These are phyloP conservation scores for Momotus momota DNA, from an alignment of 2,797 vertebrate species.

Conservation along the genomic window DNA sequence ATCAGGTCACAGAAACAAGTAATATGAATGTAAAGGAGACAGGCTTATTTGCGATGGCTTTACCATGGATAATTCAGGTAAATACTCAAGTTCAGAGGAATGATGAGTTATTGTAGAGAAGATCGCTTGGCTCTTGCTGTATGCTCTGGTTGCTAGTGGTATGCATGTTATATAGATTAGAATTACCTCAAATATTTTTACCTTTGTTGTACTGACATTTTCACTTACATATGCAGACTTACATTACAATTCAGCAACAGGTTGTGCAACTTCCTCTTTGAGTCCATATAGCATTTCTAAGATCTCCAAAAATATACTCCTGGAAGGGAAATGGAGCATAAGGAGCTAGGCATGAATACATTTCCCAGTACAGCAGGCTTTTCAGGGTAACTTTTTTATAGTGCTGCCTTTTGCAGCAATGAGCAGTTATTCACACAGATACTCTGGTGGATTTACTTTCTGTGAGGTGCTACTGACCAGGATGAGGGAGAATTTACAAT, in stretches of 20 bases:
- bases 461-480: neutral
- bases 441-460: neutral
- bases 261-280: neutral
- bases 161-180: neutral
- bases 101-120: neutral
- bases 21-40: neutral
- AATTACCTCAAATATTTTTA: neutral
- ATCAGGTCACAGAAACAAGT: neutral
- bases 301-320: neutral
- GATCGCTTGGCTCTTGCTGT: neutral
- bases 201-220: neutral
- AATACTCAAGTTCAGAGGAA: neutral
- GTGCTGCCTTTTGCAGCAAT: neutral
- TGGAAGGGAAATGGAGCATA: constrained; percentile 5
- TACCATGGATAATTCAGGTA: neutral
- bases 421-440: neutral
- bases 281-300: neutral
- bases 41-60: neutral
- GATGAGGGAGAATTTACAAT: neutral
- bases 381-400: neutral
- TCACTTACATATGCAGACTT: neutral
- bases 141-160: neutral
- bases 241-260: neutral
- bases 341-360: neutral
- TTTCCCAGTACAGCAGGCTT: neutral